Conservation (phyloP, 64 coral and sea anemone species). For the Montipora capricornis region DNA sequence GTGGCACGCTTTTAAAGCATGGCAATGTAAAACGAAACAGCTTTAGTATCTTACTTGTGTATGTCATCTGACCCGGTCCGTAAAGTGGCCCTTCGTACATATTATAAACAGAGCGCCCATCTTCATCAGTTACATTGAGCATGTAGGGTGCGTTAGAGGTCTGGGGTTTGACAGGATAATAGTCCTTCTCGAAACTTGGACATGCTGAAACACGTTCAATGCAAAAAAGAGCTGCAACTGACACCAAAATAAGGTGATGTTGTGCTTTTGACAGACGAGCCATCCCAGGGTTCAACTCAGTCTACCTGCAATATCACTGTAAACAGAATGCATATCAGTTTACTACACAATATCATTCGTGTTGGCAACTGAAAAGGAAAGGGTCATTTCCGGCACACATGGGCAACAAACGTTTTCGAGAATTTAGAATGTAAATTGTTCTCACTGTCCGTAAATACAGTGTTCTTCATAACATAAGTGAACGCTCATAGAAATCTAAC, state of each 20-base stretch:
- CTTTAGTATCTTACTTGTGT: neutral
- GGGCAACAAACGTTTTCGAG: too few relatives aligned
- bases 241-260: neutral
- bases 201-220: neutral
- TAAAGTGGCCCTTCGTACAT: neutral
- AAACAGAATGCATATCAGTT: neutral
- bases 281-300: neutral
- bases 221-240: neutral
- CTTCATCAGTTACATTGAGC: neutral
- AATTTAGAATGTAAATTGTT: too few relatives aligned
- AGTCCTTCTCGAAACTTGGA: neutral
- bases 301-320: neutral
- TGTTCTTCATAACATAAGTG: too few relatives aligned
- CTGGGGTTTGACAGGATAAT: constrained; percentile 2
- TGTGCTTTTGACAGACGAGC: neutral
- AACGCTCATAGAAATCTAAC: too few relatives aligned
- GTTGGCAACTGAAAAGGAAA: too few relatives aligned
- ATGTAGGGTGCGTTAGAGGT: neutral
- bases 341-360: too few relatives aligned
- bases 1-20: too few relatives aligned
- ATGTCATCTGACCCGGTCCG: neutral
- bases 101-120: neutral
- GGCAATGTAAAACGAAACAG: neutral
- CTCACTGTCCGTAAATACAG: too few relatives aligned
- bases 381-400: too few relatives aligned